These are phyloP conservation scores for Ceratina japonica DNA, from an alignment of 1,140 invertebrate species.

Conservation along the genomic window DNA sequence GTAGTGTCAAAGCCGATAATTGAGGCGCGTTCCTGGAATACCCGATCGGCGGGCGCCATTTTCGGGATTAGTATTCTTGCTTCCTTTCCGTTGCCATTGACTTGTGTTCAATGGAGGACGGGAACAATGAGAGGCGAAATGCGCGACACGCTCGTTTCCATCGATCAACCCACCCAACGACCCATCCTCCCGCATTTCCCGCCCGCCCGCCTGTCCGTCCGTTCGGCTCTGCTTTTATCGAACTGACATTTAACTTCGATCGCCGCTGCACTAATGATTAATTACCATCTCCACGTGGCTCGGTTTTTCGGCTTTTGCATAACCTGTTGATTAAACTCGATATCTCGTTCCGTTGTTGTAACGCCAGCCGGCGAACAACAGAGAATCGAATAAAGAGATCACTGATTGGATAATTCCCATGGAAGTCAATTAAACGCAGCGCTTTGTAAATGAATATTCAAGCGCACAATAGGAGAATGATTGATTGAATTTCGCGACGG, in stretches of 20 bases:
- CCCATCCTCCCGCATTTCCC: no score
- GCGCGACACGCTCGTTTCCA: conserved; percentile 11
- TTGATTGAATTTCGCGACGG: neutral
- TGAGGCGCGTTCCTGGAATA: conserved; percentile 7
- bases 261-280: neutral
- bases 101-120: conserved; percentile 1
- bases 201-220: no score
- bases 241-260: neutral
- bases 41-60: neutral
- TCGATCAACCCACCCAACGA: neutral
- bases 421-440: no score
- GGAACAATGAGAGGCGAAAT: conserved; percentile 25
- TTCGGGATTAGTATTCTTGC: conserved; percentile 27
- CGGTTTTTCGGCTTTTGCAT: neutral
- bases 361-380: neutral
- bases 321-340: neutral
- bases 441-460: no score
- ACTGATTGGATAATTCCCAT: neutral
- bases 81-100: conserved; percentile 17
- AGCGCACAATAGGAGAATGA: no score
- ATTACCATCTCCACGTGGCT: neutral
- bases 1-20: conserved; percentile 14
- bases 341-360: neutral
- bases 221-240: neutral
- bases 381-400: no score